phyloP scores from a whole-genome alignment of 2,888 invertebrate genomes.

The Phlogophora meticulosa region DNA sequence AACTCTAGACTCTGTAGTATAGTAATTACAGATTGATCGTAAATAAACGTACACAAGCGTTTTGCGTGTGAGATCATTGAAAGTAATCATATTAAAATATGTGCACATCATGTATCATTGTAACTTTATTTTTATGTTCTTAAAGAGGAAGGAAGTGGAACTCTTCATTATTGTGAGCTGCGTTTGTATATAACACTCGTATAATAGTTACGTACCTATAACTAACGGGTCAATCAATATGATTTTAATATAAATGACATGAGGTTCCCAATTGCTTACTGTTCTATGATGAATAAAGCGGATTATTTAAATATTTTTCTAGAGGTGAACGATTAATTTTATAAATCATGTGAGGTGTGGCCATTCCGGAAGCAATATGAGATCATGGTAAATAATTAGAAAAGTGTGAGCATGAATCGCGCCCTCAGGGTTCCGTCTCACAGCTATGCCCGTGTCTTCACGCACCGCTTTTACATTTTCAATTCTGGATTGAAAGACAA shows the following conservation, averaged over 20 bases:
- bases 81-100: slow-evolving; percentile 10
- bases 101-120: slow-evolving; percentile 20
- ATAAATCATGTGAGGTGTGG: not conserved
- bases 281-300: not conserved
- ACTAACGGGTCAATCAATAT: slow-evolving; percentile 13
- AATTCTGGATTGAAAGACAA: too few relatives aligned
- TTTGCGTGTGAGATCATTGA: slow-evolving; percentile 23
- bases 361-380: slow-evolving; percentile 21
- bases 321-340: slow-evolving; percentile 1
- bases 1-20: slow-evolving; percentile 10
- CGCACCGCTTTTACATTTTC: too few relatives aligned
- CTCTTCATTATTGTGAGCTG: slow-evolving; percentile 1
- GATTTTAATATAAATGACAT: not conserved
- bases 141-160: slow-evolving; percentile 40
- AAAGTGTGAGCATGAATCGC: too few relatives aligned
- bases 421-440: too few relatives aligned
- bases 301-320: not conserved
- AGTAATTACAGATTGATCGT: slow-evolving; percentile 15
- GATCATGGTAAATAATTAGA: slow-evolving; percentile 17
- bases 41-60: slow-evolving; percentile 24
- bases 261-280: not conserved
- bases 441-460: too few relatives aligned
- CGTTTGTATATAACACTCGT: not conserved
- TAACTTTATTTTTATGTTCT: slow-evolving; percentile 32
- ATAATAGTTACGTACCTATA: not conserved